A percentile compares a stretch with the other conserved stretches of the same genome.
phyloP scores from a whole-genome alignment of 2,888 invertebrate genomes.

The Pollenia angustigena region DNA sequence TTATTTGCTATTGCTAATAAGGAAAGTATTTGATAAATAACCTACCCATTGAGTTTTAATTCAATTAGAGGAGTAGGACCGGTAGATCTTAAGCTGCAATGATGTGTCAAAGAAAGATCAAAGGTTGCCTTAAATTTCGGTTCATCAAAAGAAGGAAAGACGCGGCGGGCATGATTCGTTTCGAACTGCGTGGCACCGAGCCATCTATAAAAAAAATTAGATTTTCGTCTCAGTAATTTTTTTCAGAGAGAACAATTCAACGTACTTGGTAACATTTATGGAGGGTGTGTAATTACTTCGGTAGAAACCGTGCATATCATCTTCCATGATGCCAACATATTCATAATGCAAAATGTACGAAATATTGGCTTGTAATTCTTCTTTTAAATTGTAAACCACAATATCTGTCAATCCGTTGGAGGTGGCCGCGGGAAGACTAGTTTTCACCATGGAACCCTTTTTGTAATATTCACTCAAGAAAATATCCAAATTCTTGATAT shows the following conservation, averaged over 20 bases:
- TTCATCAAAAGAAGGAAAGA: slow-evolving; percentile 91
- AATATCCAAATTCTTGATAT: slow-evolving; percentile 84
- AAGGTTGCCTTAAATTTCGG: slow-evolving; percentile 88
- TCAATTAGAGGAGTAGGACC: slow-evolving; percentile 77
- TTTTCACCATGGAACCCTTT: slow-evolving; percentile 72
- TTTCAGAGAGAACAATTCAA: not conserved
- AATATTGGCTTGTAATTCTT: slow-evolving; percentile 76
- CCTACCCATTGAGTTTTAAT: slow-evolving; percentile 69
- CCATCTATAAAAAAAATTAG: slow-evolving; percentile 75
- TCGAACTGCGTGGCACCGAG: slow-evolving; percentile 89
- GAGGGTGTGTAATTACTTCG: slow-evolving; percentile 82
- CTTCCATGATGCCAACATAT: slow-evolving; percentile 85
- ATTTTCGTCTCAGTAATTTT: no score
- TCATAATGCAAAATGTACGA: slow-evolving; percentile 82
- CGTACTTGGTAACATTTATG: slow-evolving; percentile 81
- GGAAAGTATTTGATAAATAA: not conserved
- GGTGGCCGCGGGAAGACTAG: slow-evolving; percentile 74
- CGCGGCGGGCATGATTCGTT: slow-evolving; percentile 87
- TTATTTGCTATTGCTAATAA: not conserved
- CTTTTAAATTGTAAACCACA: slow-evolving; percentile 82
- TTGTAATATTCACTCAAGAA: slow-evolving; percentile 75
- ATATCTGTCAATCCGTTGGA: slow-evolving; percentile 82
- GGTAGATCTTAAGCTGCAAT: slow-evolving; percentile 75
- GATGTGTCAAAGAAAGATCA: slow-evolving; percentile 79
- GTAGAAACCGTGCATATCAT: slow-evolving; percentile 85